Conservation (phyloP, 2,113 vertebrate species). For the human (Homo sapiens) region DNA sequence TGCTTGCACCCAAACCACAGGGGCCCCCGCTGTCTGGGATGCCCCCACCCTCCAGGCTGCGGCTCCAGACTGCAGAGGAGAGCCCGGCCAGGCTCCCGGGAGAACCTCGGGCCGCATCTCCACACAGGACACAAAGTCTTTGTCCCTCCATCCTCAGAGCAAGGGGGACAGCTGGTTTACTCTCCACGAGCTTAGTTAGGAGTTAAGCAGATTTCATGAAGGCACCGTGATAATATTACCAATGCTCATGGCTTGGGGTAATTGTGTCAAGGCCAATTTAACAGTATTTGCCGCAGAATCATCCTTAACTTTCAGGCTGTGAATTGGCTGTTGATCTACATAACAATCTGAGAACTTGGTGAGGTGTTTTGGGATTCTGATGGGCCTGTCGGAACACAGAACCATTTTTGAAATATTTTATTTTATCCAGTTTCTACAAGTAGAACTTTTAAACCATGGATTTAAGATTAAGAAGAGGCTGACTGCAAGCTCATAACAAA, state of each 20-base stretch:
- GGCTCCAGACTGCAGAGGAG: neutral
- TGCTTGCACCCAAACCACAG: neutral
- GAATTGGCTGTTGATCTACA: neutral
- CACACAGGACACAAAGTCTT: neutral
- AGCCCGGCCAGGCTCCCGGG: neutral
- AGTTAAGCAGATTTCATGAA: too few relatives aligned
- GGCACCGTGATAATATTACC: neutral
- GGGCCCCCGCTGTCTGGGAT: neutral
- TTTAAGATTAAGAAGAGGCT: neutral
- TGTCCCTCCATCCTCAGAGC: neutral
- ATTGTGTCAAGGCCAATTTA: neutral
- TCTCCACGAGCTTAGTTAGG: too few relatives aligned
- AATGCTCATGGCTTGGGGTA: neutral
- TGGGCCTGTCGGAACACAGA: neutral
- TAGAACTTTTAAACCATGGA: neutral
- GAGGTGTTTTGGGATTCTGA: neutral
- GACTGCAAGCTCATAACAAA: neutral
- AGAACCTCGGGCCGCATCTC: neutral
- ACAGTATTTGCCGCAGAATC: neutral
- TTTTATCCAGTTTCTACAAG: neutral
- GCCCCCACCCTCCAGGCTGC: neutral
- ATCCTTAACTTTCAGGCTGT: neutral
- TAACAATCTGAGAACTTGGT: neutral
- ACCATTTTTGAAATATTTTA: neutral
- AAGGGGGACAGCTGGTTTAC: too few relatives aligned